A percentile compares a stretch with the other conserved stretches of the same genome.
Evolutionary conservation across 2,888 invertebrate genomes (phyloP).

Genomic region (Xylocampa areola): DNA sequence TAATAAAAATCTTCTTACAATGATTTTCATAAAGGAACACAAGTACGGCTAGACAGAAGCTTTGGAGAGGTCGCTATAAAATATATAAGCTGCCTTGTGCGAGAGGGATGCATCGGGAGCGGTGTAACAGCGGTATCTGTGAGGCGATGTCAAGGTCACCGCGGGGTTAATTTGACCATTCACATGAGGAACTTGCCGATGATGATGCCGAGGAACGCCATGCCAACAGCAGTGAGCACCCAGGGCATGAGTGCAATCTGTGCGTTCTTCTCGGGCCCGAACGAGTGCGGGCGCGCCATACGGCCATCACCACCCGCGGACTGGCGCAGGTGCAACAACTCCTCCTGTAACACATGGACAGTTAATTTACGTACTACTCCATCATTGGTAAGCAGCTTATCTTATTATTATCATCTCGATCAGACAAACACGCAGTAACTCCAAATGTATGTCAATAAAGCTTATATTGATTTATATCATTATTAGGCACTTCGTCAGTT

Average conservation of each 20-base stretch:
- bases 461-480: too few species aligned
- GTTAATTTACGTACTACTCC: neutral
- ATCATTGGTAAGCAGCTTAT: neutral
- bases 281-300: constrained; percentile 79
- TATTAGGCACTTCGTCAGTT: too few species aligned
- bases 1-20: constrained; percentile 14
- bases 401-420: neutral
- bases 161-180: constrained; percentile 81
- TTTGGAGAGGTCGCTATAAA: constrained; percentile 60
- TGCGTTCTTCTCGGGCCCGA: constrained; percentile 90
- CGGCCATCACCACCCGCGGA: constrained; percentile 76
- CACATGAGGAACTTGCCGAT: constrained; percentile 95
- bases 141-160: constrained; percentile 73
- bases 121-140: constrained; percentile 76
- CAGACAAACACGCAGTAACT: too few species aligned
- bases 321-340: constrained; percentile 91
- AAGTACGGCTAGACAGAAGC: constrained; percentile 48
- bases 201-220: constrained; percentile 93
- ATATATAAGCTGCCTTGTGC: constrained; percentile 73
- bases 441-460: too few species aligned
- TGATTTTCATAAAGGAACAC: constrained; percentile 35
- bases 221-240: constrained; percentile 91
- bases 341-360: constrained; percentile 85
- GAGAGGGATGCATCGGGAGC: constrained; percentile 75
- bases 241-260: constrained; percentile 90